A percentile compares a stretch with the other conserved stretches of the same genome.
phyloP scores from a whole-genome alignment of 2,797 vertebrate species.

The Rhyacichthys aspro region DNA sequence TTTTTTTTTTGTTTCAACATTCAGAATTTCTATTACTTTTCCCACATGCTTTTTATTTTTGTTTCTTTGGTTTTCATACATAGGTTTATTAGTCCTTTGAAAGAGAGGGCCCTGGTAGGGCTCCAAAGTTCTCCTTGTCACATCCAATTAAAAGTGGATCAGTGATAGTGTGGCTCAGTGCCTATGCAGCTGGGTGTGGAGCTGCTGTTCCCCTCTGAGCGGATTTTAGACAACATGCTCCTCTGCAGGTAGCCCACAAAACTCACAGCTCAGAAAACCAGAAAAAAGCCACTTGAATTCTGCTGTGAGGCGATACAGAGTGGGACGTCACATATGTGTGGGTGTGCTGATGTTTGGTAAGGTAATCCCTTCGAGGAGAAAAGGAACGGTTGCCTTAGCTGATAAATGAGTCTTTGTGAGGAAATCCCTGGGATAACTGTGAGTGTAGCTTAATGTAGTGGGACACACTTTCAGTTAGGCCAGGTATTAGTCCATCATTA shows the following conservation, averaged over 20 bases:
- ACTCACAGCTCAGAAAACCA: slow-evolving; percentile 14
- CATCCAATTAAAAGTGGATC: slow-evolving; percentile 78
- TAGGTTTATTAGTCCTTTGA: slow-evolving; percentile 2
- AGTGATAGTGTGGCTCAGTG: slow-evolving; percentile 62
- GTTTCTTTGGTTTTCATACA: background rate
- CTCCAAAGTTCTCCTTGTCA: slow-evolving; percentile 70
- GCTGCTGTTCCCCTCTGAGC: slow-evolving; percentile 52
- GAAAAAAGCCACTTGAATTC: slow-evolving; percentile 9
- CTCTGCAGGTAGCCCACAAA: slow-evolving; percentile 36
- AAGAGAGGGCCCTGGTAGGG: background rate
- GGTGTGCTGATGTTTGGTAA: slow-evolving; percentile 35
- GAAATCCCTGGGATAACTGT: slow-evolving; percentile 70
- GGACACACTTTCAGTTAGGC: slow-evolving; percentile 61
- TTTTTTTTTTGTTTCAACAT: background rate
- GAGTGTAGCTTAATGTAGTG: slow-evolving; percentile 46
- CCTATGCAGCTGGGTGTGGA: slow-evolving; percentile 74
- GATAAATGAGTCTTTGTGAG: slow-evolving; percentile 62
- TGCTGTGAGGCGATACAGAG: slow-evolving; percentile 31
- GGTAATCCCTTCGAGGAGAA: slow-evolving; percentile 52
- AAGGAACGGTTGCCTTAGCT: slow-evolving; percentile 49
- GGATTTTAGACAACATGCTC: slow-evolving; percentile 69
- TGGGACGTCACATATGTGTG: slow-evolving; percentile 20
- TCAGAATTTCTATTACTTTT: background rate
- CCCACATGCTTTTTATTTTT: background rate
- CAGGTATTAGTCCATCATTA: slow-evolving; percentile 46